Base-by-base conservation (phyloP, 2,797 vertebrate genomes). In the Myiotriccus ornatus region DNA sequence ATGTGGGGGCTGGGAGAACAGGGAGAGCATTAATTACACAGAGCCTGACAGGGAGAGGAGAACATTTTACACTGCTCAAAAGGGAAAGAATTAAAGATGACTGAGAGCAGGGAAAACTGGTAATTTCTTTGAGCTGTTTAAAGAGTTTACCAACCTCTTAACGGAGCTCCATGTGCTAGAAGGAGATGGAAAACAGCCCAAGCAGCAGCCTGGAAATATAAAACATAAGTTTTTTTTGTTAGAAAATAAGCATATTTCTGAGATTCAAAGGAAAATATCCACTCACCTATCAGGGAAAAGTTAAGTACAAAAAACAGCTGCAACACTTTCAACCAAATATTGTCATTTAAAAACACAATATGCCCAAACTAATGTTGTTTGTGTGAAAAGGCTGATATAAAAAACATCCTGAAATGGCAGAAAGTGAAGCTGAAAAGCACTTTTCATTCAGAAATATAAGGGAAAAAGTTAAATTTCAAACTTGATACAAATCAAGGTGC, bases 21-120 rank as follows among this genome's bases (percentile, higher is more conserved):
- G 81, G 73, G 76, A 73, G 70, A 91, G 70, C 67, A 39, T 84
- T 81, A 93, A 94, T 94, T 81, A 84, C 87, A 77, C 57, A 25
- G 49, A 78, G 70, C 75, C 71, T 89, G 95, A 75, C 88, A 94
- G 70, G 34, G n/a, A 69, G 63, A 79, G 70, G 63, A 89, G 88
- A 68, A 91, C 60, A 87, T 52, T 56, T 62, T 37, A 22, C 71
- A 28, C 63, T 20, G 57, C 37, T 93, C 88, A 24, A 57, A 62
- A 83, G 68, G 79, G 12, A 65, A 64, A 85, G 88, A 90, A 82
- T 82, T 56, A 34, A 27, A 34, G 82, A 63, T 67, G 92, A 87
- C 35, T 39, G 81, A 89, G 76, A 74, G 81, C 56, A 3, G 49
- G 74, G 74, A 43, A 74, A 81, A 84, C 47, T 46, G 74, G 55